Base-by-base conservation (phyloP, 2,888 invertebrate genomes). In the Drosophila aldrichi region DNA sequence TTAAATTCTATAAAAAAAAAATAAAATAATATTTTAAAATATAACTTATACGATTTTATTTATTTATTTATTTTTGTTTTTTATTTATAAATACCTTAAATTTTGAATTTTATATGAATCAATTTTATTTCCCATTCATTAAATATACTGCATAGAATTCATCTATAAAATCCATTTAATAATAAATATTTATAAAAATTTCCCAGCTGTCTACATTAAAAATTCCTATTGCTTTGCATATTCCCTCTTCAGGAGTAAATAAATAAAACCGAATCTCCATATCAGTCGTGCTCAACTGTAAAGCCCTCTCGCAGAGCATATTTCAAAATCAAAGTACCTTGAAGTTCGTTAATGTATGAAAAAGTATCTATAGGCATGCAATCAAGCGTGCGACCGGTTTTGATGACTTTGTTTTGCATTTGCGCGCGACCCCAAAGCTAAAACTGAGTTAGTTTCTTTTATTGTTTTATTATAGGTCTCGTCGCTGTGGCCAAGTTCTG, bases 371-470 rank as follows among this genome's bases (percentile, higher is more conserved):
- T 54, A 55, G 52, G 40, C 77, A 77, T 61, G 71, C 79, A 72
- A 72, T 67, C 51, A 67, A 59, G 54, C 59, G 44, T 76, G 58
- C 60, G 55, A 85, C 85, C 72, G 70, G 87, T 85, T 86, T 77
- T 78, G 65, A 69, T 79, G 74, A 79, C 79, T 83, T 71, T 81
- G 81, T 81, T 81, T 72, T 67, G 65, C 38, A 54, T 68, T 68
- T 70, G 41, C 52, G 34, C 36, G 55, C 58, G 44, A 46, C 43
- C 49, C 41, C 54, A 29, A 22, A 54, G 48, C 64, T 10, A 38
- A 68, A 70, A 66, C 55, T 63, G 76, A 41, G 66, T 73, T 69
- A 73, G 69, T 81, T 65, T 60, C 54, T 78, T 62, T 73, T 71
- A 78, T 82, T 82, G 69, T 81, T 82, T 76, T 80, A 70, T 71